These are phyloP conservation scores for Cervus canadensis DNA, from an alignment of 2,113 vertebrate genomes.

Conservation along the genomic window DNA sequence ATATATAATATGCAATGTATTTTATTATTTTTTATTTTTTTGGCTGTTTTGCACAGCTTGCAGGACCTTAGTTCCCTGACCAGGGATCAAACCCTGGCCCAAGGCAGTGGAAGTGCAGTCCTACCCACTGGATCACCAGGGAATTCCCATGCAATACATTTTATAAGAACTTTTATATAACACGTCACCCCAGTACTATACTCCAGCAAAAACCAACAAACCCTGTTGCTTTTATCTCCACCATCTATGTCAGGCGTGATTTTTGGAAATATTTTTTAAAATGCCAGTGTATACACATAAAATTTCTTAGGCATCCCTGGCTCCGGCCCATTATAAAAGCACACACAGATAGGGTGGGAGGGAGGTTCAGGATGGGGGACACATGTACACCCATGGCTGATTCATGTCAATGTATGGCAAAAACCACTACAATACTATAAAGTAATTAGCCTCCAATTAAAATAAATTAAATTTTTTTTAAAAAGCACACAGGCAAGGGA, in stretches of 20 bases:
- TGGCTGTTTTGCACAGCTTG: neutral
- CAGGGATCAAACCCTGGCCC: neutral
- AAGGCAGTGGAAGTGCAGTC: neutral
- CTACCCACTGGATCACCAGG: neutral
- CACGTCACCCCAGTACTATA: neutral
- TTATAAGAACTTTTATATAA: neutral
- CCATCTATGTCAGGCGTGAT: neutral
- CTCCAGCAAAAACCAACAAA: neutral
- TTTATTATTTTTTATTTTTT: neutral
- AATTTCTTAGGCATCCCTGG: neutral
- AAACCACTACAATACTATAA: neutral
- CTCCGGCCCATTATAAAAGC: neutral
- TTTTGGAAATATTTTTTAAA: neutral
- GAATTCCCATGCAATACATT: neutral
- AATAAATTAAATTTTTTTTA: neutral
- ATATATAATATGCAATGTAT: neutral
- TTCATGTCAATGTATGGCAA: neutral
- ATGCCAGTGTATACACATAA: neutral
- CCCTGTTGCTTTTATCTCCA: conserved; percentile 6
- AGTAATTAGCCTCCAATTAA: neutral
- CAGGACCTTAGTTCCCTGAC: neutral
- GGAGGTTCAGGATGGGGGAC: neutral
- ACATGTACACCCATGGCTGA: neutral
- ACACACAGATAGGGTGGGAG: neutral
- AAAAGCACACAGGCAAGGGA: neutral